Base-by-base conservation (phyloP, 2,113 vertebrate genomes). In the Trematocara macrostoma region DNA sequence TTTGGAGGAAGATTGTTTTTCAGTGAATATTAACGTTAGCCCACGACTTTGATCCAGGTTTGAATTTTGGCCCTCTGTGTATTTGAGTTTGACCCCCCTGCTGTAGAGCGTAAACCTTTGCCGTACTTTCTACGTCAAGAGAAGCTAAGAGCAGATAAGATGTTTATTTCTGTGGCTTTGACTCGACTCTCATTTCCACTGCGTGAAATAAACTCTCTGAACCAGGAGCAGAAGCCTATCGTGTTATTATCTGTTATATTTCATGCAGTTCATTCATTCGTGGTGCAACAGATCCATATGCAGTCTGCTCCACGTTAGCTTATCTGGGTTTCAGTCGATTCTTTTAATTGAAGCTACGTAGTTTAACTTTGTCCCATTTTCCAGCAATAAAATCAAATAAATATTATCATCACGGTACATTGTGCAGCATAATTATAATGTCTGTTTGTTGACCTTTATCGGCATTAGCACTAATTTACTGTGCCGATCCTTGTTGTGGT, bases 101-200 rank as follows among this genome's bases (percentile, higher is more conserved):
- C 57, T 31, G 15, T 12, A 26, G 2, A 61, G n/a, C 4, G 35
- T 38, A 9, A 38, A 9, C 67, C 61, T 15, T 18, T 78, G 10
- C 18, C 52, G 57, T 7, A 52, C 42, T 64, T 57, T 84, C 71
- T 38, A 86, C 90, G 64, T 81, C 64, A 31, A 34, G 55, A 71
- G 61, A 90, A 84, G 84, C 47, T 20, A 59, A 47, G n/a, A 51
- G 57, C 38, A 80, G 76, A 89, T 84, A 71, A 84, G 81, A 51
- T 26, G 51, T 79, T 79, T 83, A 82, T 90, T 90, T 85, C 83
- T 84, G 81, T 59, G 14, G 7, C 81, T 78, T 34, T 74, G 82
- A 86, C 61, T 90, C n/a, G n/a, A 11, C 11, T 79, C 64, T 89
- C 38, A 51, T 81, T 86, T 69, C 82, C 31, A 59, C 76, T 20